phyloP scores from a whole-genome alignment of 2,797 vertebrate genomes.

The Gymnothorax reevesii region DNA sequence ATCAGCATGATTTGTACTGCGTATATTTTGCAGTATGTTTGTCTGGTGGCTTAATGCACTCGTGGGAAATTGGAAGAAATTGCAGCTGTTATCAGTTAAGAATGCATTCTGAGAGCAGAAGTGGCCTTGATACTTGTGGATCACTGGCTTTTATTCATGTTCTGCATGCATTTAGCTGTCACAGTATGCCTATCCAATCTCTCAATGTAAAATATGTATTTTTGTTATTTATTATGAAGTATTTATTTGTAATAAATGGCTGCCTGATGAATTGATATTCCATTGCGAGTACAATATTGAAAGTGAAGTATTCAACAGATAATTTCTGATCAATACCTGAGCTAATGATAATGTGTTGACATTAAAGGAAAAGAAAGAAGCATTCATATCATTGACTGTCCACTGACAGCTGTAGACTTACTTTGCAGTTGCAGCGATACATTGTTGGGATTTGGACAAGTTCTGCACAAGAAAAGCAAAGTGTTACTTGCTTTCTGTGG shows the following conservation, averaged over 20 bases:
- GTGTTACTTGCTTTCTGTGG: background rate
- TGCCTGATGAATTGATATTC: slow-evolving; percentile 70
- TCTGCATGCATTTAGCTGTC: background rate
- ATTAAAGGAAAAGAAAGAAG: background rate
- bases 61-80: background rate
- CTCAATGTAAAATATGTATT: slow-evolving; percentile 46
- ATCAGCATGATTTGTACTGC: background rate
- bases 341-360: background rate
- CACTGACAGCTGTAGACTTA: background rate
- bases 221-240: slow-evolving; percentile 73
- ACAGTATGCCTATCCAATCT: slow-evolving; percentile 32
- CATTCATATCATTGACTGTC: background rate
- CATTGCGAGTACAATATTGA: slow-evolving; percentile 41
- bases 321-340: background rate
- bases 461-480: background rate
- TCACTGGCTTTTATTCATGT: background rate
- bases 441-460: background rate
- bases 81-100: background rate
- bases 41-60: background rate
- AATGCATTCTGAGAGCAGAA: background rate
- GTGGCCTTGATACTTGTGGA: background rate
- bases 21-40: background rate
- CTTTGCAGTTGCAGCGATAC: background rate
- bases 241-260: slow-evolving; percentile 72
- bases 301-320: background rate